Conservation (phyloP, 2,113 vertebrate species). For the Anolis sagrei region DNA sequence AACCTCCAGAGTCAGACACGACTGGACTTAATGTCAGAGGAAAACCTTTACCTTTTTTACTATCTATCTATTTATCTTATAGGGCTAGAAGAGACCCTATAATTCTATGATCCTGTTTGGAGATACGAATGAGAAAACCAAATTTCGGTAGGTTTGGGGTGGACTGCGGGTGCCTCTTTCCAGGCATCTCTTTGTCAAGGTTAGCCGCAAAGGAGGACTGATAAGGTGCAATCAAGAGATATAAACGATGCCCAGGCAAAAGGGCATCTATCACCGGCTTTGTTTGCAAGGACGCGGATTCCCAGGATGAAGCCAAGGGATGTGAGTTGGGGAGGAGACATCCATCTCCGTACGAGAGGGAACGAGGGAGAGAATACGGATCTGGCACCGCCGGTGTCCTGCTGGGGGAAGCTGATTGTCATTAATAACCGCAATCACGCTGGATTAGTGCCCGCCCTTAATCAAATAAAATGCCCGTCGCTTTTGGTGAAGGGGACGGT, state of each 20-base stretch:
- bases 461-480: neutral
- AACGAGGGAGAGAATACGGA: no score
- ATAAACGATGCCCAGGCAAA: constrained; percentile 65
- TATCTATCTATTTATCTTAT: no score
- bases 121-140: constrained; percentile 43
- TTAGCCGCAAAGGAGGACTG: constrained; percentile 64
- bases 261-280: constrained; percentile 38
- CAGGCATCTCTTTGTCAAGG: constrained; percentile 61
- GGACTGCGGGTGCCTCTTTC: constrained; percentile 50
- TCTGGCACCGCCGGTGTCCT: neutral
- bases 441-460: neutral
- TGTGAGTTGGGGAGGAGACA: neutral
- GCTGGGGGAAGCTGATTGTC: rapidly evolving
- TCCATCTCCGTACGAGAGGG: neutral
- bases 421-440: rapidly evolving
- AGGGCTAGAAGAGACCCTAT: no score
- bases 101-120: neutral
- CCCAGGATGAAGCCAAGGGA: neutral
- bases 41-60: no score
- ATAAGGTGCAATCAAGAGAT: constrained; percentile 71
- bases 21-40: no score
- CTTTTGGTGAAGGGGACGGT: no score
- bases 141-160: neutral
- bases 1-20: no score
- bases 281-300: neutral